phyloP scores from a whole-genome alignment of 2,888 invertebrate species.

The Agriopis leucophaearia region DNA sequence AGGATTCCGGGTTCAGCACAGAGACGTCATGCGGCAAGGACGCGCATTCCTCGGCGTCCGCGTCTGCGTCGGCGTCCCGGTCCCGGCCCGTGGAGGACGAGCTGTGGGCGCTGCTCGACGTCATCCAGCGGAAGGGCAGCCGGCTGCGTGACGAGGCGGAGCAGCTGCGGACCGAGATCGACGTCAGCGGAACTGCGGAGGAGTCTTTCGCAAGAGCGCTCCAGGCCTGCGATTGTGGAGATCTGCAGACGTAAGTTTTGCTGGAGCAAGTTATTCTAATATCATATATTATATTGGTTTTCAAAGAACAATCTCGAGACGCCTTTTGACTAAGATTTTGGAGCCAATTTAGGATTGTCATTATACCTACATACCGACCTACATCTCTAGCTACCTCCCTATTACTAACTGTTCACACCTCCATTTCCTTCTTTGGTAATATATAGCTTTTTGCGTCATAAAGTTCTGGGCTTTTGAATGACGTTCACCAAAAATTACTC shows the following conservation, averaged over 20 bases:
- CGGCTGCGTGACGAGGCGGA: conserved; percentile 90
- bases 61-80: conserved; percentile 84
- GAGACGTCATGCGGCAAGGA: conserved; percentile 94
- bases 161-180: conserved; percentile 86
- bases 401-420: too few species aligned
- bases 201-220: conserved; percentile 86
- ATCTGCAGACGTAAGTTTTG: conserved; percentile 42
- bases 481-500: conserved; percentile 22
- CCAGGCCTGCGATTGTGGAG: conserved; percentile 52
- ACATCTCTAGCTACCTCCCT: too few species aligned
- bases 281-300: neutral
- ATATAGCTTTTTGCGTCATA: conserved; percentile 42
- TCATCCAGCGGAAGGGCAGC: conserved; percentile 92
- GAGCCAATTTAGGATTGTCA: too few species aligned
- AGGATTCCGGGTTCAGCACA: conserved; percentile 96
- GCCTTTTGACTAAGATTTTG: too few species aligned
- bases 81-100: conserved; percentile 90
- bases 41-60: conserved; percentile 89
- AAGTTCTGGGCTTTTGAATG: conserved; percentile 11
- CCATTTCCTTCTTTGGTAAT: conserved; percentile 28
- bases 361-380: too few species aligned
- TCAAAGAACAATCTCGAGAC: neutral
- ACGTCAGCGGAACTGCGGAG: conserved; percentile 86
- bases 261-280: neutral
- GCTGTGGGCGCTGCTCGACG: conserved; percentile 94